Base-by-base conservation (phyloP, 2,888 invertebrate genomes). In the Creontiades dilutus region DNA sequence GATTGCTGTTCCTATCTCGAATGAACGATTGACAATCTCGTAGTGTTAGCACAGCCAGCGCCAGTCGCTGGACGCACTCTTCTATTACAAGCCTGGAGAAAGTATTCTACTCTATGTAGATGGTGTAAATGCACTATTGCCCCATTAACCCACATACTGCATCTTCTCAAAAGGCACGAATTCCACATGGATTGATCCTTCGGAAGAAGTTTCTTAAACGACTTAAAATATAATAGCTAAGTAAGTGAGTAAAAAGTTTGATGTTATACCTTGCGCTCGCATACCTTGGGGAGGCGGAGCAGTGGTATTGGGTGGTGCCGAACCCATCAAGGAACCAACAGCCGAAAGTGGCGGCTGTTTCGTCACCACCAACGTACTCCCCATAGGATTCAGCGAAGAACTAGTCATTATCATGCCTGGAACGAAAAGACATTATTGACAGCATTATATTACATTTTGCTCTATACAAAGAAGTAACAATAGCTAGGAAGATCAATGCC, bases 391-490 rank as follows among this genome's bases (percentile, higher is more conserved):
- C 94, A 95, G 95, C 92, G 94, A 95, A 93, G 95, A 96, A 93
- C 96, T 97, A 37, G 97, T 96, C 94, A 97, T 96, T 92, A 97
- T 96, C 96, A 97, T 96, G 92, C 95, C 96, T 94, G 93, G 91
- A 92, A 92, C 23, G 37, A 7, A 52, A 78, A 19, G 11, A 16
- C 11, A 52, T 7, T n/a, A 68, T 1, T 23, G 13, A 68, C n/a
- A n/a, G 57, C 14, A 16, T n/a, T 16, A 57, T 16, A 57, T 5
- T 57, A 5, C 57, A 57, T 11, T 57, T 7, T n/a, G 7, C 7
- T 57, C 0, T 16, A 12, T 52, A 14, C 4, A 52, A 12, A 57
- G n/a, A 16, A 57, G 16, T 57, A 5, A n/a, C n/a, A 57, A 16
- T 16, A 14, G 14, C 16, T 57, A 37, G 37, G n/a, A 37, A 37